A percentile compares a stretch with the other conserved stretches of the same genome.
Evolutionary conservation across 2,113 vertebrate genomes (phyloP).

Genomic region (Gadus macrocephalus): DNA sequence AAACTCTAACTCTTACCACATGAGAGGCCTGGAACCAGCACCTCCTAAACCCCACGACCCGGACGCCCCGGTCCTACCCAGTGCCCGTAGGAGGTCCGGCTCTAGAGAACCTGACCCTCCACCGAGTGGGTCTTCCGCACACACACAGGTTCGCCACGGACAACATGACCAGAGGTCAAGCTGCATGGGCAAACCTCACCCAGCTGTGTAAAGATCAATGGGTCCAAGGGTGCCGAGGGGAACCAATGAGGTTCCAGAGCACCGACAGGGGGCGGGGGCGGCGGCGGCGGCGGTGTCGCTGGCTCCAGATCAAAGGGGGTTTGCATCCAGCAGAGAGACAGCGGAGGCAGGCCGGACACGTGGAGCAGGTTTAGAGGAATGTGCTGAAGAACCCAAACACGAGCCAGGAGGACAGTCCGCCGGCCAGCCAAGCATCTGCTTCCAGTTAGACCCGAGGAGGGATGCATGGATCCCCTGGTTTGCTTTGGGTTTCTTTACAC

Average conservation of each 20-base stretch:
- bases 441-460: constrained; percentile 39
- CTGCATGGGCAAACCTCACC: neutral
- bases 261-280: too few species aligned
- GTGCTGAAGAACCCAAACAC: constrained; percentile 59
- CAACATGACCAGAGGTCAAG: neutral
- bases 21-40: constrained; percentile 22
- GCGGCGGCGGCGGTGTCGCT: constrained; percentile 10
- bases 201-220: constrained; percentile 42
- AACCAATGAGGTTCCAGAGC: constrained; percentile 20
- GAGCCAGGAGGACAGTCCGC: constrained; percentile 45
- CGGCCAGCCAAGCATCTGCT: constrained; percentile 56
- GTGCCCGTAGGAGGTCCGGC: constrained; percentile 27
- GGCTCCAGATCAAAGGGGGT: constrained; percentile 45
- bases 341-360: constrained; percentile 51
- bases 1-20: constrained; percentile 27
- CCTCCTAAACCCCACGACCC: constrained; percentile 39
- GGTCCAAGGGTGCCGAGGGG: constrained; percentile 20
- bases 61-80: constrained; percentile 26
- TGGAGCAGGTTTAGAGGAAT: constrained; percentile 59
- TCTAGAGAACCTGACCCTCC: constrained; percentile 17
- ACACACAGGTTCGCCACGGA: constrained; percentile 29
- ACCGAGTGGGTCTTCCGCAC: constrained; percentile 8
- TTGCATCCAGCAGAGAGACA: constrained; percentile 18
- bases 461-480: neutral
- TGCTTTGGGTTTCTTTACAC: constrained; percentile 6